phyloP scores from a whole-genome alignment of 2,797 vertebrate genomes.

The Clarias platycephalus region DNA sequence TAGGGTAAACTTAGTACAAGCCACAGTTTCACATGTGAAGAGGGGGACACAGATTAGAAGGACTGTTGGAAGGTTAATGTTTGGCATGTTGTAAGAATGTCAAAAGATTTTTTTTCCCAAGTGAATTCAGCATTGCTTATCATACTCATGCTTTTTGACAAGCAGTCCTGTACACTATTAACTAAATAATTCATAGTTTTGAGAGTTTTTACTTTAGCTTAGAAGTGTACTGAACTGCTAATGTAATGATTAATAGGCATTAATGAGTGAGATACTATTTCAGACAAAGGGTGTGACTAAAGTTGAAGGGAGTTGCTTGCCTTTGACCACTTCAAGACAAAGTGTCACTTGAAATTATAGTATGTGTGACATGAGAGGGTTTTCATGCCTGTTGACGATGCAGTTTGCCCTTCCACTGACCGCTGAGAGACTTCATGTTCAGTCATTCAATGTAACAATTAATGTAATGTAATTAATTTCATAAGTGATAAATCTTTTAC shows the following conservation, averaged over 20 bases:
- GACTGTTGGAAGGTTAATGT: neutral
- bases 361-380: neutral
- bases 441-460: conserved; percentile 3
- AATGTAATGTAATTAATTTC: neutral
- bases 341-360: neutral
- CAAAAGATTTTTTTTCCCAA: neutral
- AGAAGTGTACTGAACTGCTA: neutral
- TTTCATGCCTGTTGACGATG: neutral
- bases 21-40: neutral
- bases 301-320: neutral
- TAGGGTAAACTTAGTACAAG: neutral
- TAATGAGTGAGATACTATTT: neutral
- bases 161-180: neutral
- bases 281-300: neutral
- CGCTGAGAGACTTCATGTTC: neutral
- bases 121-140: neutral
- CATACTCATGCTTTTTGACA: neutral
- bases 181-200: neutral
- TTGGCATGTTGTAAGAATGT: neutral
- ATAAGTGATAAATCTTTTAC: neutral
- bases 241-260: neutral
- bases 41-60: conserved; percentile 1
- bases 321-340: neutral
- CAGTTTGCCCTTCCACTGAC: neutral
- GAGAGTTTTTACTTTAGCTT: neutral